Evolutionary conservation across 1,140 invertebrate species (phyloP).

Genomic region (Thaumetopoea pityocampa): DNA sequence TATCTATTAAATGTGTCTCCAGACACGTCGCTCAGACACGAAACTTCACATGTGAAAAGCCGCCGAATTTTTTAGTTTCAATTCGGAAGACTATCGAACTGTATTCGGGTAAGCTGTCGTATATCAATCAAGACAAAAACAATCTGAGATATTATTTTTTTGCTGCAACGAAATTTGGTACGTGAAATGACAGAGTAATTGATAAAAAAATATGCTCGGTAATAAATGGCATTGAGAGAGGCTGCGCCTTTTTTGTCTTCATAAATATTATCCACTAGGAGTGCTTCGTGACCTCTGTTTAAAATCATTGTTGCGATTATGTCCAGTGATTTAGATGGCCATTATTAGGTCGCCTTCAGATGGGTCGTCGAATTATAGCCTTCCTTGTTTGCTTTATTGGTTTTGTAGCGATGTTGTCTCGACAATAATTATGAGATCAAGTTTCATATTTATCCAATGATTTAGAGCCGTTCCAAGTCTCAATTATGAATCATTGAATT

Average conservation of each 20-base stretch:
- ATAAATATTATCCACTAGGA: constrained; percentile 55
- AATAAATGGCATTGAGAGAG: constrained; percentile 37
- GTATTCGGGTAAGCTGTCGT: constrained; percentile 19
- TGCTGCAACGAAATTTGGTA: constrained; percentile 29
- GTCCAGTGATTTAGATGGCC: constrained; percentile 58
- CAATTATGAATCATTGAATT: constrained; percentile 60
- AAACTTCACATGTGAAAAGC: constrained; percentile 23
- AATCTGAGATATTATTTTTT: constrained; percentile 28
- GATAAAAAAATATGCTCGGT: constrained; percentile 41
- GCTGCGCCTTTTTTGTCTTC: constrained; percentile 44
- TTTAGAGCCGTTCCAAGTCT: constrained; percentile 54
- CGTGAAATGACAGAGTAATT: constrained; percentile 34
- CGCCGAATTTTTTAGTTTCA: constrained; percentile 21
- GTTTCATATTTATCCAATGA: constrained; percentile 59
- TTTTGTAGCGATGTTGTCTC: constrained; percentile 43
- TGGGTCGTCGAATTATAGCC: constrained; percentile 57
- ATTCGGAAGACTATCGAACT: constrained; percentile 11
- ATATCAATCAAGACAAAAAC: constrained; percentile 27
- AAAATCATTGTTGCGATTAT: constrained; percentile 61
- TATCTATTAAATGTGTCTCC: constrained; percentile 63
- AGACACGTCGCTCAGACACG: constrained; percentile 42
- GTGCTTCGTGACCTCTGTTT: constrained; percentile 60
- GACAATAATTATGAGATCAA: constrained; percentile 63
- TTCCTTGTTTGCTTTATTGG: constrained; percentile 52
- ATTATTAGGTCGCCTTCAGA: constrained; percentile 47